A percentile compares a stretch with the other conserved stretches of the same genome.
Evolutionary conservation across 2,113 vertebrate species (phyloP).

Genomic region (Lycaon pictus): DNA sequence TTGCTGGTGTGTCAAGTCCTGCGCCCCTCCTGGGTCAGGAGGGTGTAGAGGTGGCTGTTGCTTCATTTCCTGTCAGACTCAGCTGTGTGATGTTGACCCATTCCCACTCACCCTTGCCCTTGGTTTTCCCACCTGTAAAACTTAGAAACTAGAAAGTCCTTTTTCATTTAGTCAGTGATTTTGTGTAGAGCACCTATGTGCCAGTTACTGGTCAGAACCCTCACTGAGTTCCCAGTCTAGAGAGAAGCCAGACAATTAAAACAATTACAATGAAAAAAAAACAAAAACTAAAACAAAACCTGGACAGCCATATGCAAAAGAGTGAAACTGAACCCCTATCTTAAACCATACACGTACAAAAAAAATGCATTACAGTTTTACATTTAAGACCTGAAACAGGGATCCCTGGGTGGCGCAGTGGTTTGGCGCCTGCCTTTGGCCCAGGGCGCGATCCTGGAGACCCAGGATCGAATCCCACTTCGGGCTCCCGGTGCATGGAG

Average conservation of each 20-base stretch:
- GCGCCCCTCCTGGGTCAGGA: not conserved
- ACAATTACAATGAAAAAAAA: not conserved
- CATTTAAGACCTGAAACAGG: no score
- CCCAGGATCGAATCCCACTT: no score
- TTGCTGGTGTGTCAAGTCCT: not conserved
- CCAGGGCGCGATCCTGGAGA: no score
- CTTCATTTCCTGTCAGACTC: constrained; percentile 19
- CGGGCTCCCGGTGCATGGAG: no score
- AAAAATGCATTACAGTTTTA: no score
- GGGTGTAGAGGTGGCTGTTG: not conserved
- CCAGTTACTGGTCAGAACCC: constrained; percentile 16
- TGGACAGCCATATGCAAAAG: no score
- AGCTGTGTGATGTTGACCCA: not conserved
- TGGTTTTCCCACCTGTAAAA: constrained; percentile 48
- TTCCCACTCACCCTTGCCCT: constrained; percentile 11
- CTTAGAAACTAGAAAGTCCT: constrained; percentile 22
- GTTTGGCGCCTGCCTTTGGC: no score
- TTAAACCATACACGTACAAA: no score
- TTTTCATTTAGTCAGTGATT: constrained; percentile 31
- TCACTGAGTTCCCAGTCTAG: not conserved
- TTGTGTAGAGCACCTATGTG: not conserved
- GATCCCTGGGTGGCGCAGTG: no score
- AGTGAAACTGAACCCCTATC: no score
- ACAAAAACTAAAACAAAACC: no score
- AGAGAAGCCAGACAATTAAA: constrained; percentile 71